These are phyloP conservation scores for Drosophila ambigua DNA, from an alignment of 1,140 invertebrate species.

Conservation along the genomic window DNA sequence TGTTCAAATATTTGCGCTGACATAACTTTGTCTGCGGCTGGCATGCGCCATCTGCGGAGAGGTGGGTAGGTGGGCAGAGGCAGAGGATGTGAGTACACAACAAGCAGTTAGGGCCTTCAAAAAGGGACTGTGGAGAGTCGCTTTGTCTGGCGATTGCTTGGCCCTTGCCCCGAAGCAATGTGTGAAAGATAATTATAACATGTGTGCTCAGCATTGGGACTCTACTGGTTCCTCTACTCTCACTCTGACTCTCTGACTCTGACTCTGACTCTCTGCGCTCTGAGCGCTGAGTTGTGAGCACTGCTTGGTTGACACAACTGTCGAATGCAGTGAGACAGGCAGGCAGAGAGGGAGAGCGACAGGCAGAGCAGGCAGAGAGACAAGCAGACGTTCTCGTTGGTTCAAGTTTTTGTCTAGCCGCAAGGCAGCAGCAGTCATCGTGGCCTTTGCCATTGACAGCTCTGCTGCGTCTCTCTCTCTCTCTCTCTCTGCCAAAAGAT, in stretches of 20 bases:
- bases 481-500: constrained; percentile 35
- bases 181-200: constrained; percentile 79
- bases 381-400: constrained; percentile 3
- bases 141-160: constrained; percentile 57
- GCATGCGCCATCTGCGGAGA: constrained; percentile 46
- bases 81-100: constrained; percentile 5
- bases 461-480: constrained; percentile 9
- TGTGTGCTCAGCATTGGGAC: constrained; percentile 22
- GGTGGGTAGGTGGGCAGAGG: not conserved
- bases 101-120: constrained; percentile 1
- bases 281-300: constrained; percentile 4
- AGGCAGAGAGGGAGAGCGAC: constrained; percentile 4
- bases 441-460: constrained; percentile 67
- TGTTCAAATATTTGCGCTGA: constrained; percentile 77
- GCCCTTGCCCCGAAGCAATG: constrained; percentile 39
- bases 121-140: constrained; percentile 33
- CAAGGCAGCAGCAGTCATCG: constrained; percentile 46
- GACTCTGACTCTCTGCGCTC: too few relatives aligned
- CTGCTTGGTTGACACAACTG: constrained; percentile 11
- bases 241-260: too few relatives aligned
- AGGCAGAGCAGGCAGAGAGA: not conserved
- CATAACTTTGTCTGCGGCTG: constrained; percentile 80
- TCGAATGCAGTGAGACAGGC: constrained; percentile 18
- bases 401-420: constrained; percentile 56
- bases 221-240: too few relatives aligned